phyloP scores from a whole-genome alignment of 1,140 invertebrate species.

The Calosoma granatense region DNA sequence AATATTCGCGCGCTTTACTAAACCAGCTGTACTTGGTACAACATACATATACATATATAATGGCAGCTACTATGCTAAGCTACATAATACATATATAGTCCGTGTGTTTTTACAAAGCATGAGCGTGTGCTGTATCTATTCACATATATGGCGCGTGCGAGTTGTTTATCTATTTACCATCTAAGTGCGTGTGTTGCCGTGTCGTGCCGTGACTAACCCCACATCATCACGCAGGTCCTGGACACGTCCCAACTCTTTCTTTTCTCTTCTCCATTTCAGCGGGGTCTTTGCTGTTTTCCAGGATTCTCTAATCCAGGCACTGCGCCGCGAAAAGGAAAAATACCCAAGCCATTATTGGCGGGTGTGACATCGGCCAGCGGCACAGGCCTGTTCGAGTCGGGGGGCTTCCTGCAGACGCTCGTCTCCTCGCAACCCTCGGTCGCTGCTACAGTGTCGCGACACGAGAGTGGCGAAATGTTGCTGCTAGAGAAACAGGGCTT shows the following conservation, averaged over 20 bases:
- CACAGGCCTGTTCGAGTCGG: slow-evolving; percentile 37
- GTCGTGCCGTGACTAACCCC: slow-evolving; percentile 26
- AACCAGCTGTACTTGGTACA: too few species aligned
- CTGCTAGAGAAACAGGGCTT: slow-evolving; percentile 65
- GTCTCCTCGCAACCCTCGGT: slow-evolving; percentile 34
- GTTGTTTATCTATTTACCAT: too few species aligned
- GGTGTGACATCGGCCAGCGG: slow-evolving; percentile 42
- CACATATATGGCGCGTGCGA: too few species aligned
- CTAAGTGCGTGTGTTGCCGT: too few species aligned
- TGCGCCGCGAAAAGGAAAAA: slow-evolving; percentile 71
- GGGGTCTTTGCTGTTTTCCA: slow-evolving; percentile 77
- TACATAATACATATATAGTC: too few species aligned
- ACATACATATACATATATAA: too few species aligned
- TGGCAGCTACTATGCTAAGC: too few species aligned
- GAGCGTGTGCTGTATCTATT: too few species aligned
- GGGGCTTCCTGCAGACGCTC: slow-evolving; percentile 40
- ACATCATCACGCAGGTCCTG: slow-evolving; percentile 36
- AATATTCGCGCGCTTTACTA: too few species aligned
- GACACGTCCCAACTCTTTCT: slow-evolving; percentile 38
- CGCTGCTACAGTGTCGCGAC: slow-evolving; percentile 30
- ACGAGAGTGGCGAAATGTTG: slow-evolving; percentile 56
- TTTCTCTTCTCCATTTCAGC: slow-evolving; percentile 56
- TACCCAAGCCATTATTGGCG: slow-evolving; percentile 70
- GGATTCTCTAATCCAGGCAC: slow-evolving; percentile 73
- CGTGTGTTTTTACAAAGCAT: too few species aligned